Evolutionary conservation across 2,113 vertebrate genomes (phyloP), one percentile per base, ranked within the genome.

Genomic region (Anseranas semipalmata): DNA sequence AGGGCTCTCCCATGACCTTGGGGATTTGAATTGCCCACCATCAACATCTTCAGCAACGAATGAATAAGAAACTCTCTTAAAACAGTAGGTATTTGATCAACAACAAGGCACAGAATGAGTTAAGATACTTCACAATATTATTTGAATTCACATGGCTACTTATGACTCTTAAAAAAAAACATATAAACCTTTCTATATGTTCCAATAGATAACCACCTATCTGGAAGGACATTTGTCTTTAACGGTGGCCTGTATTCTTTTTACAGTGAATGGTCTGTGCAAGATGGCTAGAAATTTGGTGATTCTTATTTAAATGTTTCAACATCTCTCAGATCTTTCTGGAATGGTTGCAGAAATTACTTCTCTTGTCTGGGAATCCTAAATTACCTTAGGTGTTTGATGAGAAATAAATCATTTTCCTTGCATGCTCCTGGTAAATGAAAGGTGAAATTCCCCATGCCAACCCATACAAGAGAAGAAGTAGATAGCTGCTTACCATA

Each of bases 121-220:
- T 84, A 65, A 85, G 46, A 35, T 27, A 20, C 11, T 52, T 74
- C 21, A 56, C 37, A 85, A 17, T 33, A 18, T n/a, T 41, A 28
- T 62, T 76, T 66, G 32, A 82, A 81, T 65, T 65, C 17, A 41
- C 27, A 41, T 60, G 30, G 37, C 13, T 78, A 35, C 17, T 82
- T 37, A 45, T 5, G 25, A 22, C 18, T 72, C 21, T 65, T 56
- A 50, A 50, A 50, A 86, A 87, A 85, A 43, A 0, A 0, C 2
- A 2, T 46, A 7, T 33, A 63, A 53, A 7, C 16, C 52, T 70
- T 74, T 48, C 8, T 74, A 12, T 30, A 13, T 28, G 15, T 88
- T 92, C 21, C 10, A n/a, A 21, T 41, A 28, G 2, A 30, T 32
- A 68, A 56, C 12, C 27, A 41, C 14, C 20, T 35, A 65, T 13